These are phyloP conservation scores for Coracias cyanogaster DNA, from an alignment of 2,797 vertebrate species.

Conservation along the genomic window DNA sequence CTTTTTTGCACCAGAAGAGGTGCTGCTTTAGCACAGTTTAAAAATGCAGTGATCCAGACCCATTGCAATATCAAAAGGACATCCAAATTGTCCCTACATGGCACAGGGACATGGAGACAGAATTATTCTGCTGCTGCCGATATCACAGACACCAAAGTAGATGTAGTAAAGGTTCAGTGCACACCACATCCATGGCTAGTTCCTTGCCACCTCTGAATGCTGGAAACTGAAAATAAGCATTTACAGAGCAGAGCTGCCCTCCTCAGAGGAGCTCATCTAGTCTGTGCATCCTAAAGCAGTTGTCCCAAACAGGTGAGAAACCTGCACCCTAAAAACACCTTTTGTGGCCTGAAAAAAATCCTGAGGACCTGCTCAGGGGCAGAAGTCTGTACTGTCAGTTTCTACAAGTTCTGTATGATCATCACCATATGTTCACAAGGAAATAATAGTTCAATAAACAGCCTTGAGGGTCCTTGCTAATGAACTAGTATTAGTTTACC, in stretches of 20 bases:
- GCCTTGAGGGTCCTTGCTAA: background rate
- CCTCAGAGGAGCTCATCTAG: background rate
- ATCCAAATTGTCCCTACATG: background rate
- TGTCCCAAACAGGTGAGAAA: background rate
- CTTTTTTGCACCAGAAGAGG: background rate
- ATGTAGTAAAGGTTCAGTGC: background rate
- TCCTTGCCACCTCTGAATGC: fast-evolving
- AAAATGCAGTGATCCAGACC: background rate
- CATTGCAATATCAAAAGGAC: background rate
- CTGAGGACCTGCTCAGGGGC: background rate
- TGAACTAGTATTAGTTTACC: background rate
- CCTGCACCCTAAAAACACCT: background rate
- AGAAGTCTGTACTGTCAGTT: background rate
- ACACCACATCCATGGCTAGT: background rate
- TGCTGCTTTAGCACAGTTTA: background rate
- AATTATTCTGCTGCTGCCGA: background rate
- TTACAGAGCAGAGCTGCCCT: background rate
- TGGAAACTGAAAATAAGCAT: background rate
- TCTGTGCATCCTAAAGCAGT: background rate
- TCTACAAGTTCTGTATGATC: background rate
- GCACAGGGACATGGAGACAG: background rate
- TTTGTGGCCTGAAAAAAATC: background rate
- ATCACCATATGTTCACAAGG: background rate
- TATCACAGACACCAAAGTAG: background rate
- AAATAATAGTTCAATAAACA: background rate